Evolutionary conservation across 2,113 vertebrate genomes (phyloP).

Genomic region (Sceloporus undulatus): DNA sequence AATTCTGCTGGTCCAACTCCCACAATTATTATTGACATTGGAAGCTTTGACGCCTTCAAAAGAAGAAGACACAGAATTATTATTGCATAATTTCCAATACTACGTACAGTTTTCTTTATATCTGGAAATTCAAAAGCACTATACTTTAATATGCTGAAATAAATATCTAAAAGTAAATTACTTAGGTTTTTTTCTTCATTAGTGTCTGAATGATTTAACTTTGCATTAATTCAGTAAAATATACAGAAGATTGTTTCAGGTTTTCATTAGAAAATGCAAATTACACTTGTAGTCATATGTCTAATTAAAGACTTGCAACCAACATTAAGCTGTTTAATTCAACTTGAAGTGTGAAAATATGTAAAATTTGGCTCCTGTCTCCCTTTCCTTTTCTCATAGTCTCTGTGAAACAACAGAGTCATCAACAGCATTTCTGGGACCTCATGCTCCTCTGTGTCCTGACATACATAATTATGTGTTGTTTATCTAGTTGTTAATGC

Average conservation of each 20-base stretch:
- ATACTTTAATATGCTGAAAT: not conserved
- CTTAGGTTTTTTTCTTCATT: not conserved
- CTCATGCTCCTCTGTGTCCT: not conserved
- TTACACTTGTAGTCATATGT: not conserved
- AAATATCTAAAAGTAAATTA: not conserved
- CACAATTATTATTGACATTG: slow-evolving; percentile 96
- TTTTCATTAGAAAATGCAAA: slow-evolving; percentile 1
- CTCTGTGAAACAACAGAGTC: too few species aligned
- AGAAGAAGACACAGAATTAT: slow-evolving; percentile 39
- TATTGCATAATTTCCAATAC: not conserved
- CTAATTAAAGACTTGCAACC: not conserved
- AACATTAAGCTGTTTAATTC: not conserved
- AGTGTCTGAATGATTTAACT: not conserved
- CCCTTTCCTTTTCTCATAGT: not conserved
- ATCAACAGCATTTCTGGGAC: too few species aligned
- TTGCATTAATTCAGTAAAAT: not conserved
- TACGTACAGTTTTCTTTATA: slow-evolving; percentile 10
- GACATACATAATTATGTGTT: not conserved
- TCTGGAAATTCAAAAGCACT: not conserved
- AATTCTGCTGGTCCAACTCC: slow-evolving; percentile 95
- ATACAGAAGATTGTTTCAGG: not conserved
- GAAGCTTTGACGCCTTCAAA: slow-evolving; percentile 89
- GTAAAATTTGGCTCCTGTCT: not conserved
- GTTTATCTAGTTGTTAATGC: too few species aligned
- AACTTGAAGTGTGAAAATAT: not conserved